A percentile compares a stretch with the other conserved stretches of the same genome.
Conservation (phyloP, 2,888 invertebrate species). For the Hydropsyche betteni region DNA sequence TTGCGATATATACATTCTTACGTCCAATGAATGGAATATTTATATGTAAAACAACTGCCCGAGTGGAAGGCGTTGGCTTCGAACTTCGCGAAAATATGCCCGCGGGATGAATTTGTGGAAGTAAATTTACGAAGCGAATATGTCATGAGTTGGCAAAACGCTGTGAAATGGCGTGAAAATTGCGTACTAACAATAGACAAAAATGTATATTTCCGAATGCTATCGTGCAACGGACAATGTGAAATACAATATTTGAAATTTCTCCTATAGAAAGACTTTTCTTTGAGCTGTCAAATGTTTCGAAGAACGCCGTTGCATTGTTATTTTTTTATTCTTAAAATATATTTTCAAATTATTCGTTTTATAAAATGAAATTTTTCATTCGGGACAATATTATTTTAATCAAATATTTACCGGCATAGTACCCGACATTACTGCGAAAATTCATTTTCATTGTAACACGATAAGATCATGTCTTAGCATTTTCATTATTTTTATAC, state of each 20-base stretch:
- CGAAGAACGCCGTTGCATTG: constrained; percentile 6
- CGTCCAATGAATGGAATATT: background rate
- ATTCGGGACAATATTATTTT: too few species aligned
- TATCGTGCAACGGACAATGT: too few species aligned
- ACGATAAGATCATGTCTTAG: too few species aligned
- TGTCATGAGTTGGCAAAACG: constrained; percentile 23
- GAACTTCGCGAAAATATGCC: background rate
- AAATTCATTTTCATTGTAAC: too few species aligned
- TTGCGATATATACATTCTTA: too few species aligned
- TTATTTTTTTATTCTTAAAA: background rate
- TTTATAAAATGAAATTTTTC: too few species aligned
- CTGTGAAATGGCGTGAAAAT: constrained; percentile 17
- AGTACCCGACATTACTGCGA: too few species aligned
- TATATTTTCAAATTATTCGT: too few species aligned
- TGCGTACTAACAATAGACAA: constrained; percentile 4
- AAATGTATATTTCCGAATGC: background rate
- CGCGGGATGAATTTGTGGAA: background rate
- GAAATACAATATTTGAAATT: constrained; percentile 18
- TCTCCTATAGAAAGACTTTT: background rate
- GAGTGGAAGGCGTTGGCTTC: background rate
- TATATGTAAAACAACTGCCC: background rate
- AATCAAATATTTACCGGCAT: too few species aligned
- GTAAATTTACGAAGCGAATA: constrained; percentile 14
- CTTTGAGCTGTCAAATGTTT: constrained; percentile 22
- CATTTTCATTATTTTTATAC: too few species aligned